A percentile compares a stretch with the other conserved stretches of the same genome.
These are phyloP conservation scores for Dyspetes luteomarginatus DNA, from an alignment of 2,888 invertebrate genomes.

Conservation along the genomic window DNA sequence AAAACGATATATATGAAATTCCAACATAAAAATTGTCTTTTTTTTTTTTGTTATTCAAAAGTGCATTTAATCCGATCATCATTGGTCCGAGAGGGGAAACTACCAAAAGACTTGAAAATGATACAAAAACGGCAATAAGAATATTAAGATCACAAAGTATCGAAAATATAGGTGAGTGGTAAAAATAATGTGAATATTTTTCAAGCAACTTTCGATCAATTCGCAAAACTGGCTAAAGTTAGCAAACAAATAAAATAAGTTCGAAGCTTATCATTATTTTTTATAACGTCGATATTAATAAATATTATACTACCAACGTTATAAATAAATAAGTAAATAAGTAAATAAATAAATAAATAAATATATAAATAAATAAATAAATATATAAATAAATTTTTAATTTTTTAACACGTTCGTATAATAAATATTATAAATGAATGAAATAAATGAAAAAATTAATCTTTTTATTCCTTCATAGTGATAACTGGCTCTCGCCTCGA, in stretches of 20 bases:
- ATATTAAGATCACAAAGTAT: conserved; percentile 85
- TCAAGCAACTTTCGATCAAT: too few relatives aligned
- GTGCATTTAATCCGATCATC: conserved; percentile 88
- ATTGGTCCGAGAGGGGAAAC: conserved; percentile 92
- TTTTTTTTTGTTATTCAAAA: conserved; percentile 75
- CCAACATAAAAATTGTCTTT: too few relatives aligned
- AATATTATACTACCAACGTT: too few relatives aligned
- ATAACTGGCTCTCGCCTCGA: conserved; percentile 80
- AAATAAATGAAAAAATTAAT: too few relatives aligned
- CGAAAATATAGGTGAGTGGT: conserved; percentile 35
- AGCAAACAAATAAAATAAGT: neutral
- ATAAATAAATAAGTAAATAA: too few relatives aligned
- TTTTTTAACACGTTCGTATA: too few relatives aligned
- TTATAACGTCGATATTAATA: too few relatives aligned
- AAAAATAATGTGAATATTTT: neutral
- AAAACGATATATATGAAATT: neutral
- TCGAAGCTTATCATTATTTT: neutral
- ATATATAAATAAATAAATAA: too few relatives aligned
- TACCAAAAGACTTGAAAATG: conserved; percentile 89
- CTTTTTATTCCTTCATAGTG: conserved; percentile 83
- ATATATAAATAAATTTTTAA: too few relatives aligned
- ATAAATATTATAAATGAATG: neutral
- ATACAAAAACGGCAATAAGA: conserved; percentile 90
- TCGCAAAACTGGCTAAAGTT: too few relatives aligned
- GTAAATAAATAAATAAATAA: too few relatives aligned